A percentile compares a stretch with the other conserved stretches of the same genome.
phyloP scores from a whole-genome alignment of 2,797 vertebrate genomes.

The Poecile montanus region DNA sequence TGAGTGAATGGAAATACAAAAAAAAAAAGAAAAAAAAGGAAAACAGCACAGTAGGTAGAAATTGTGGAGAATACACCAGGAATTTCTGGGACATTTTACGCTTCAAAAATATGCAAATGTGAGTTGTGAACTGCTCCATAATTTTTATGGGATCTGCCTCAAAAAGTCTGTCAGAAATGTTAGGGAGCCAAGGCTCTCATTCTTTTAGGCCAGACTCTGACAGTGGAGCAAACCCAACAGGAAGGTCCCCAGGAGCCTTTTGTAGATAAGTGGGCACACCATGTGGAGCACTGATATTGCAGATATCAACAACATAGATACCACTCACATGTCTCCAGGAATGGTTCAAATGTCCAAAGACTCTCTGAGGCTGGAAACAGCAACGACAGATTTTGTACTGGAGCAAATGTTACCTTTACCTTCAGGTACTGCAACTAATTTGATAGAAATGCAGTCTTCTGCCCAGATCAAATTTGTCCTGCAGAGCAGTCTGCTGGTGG shows the following conservation, averaged over 20 bases:
- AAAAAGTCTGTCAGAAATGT: neutral
- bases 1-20: neutral
- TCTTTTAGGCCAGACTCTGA: neutral
- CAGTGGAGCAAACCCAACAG: neutral
- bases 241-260: neutral
- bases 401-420: neutral
- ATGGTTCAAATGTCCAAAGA: neutral
- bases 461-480: neutral
- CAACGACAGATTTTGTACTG: neutral
- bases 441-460: neutral
- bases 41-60: neutral
- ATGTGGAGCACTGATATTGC: fast-evolving
- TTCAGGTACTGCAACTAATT: neutral
- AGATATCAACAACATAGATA: neutral
- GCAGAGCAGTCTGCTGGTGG: neutral
- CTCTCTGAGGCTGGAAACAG: neutral
- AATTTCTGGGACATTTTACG: neutral
- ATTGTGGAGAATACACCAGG: neutral
- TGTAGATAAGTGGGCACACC: neutral
- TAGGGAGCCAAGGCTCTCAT: neutral
- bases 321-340: neutral
- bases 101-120: neutral
- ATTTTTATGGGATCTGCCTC: neutral
- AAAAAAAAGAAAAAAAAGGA: neutral
- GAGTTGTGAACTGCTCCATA: neutral